These are phyloP conservation scores for Ancistrus triradiatus DNA, from an alignment of 2,113 vertebrate species.

Conservation along the genomic window DNA sequence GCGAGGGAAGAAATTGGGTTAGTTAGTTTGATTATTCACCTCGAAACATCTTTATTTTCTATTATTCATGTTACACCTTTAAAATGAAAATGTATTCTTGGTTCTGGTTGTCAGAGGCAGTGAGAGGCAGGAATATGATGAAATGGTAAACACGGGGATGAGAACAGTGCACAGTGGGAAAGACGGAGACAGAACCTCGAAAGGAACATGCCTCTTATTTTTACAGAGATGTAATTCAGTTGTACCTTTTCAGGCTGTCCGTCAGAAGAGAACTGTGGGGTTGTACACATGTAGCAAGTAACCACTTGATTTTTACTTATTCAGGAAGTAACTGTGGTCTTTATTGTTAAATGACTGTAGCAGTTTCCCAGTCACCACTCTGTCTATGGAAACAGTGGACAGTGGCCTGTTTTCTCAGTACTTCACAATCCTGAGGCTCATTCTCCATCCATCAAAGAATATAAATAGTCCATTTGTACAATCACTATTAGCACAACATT, in stretches of 20 bases:
- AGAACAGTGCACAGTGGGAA: slow-evolving; percentile 4
- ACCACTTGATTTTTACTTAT: no score
- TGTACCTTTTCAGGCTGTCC: background rate
- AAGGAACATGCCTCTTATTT: background rate
- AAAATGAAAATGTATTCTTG: slow-evolving; percentile 41
- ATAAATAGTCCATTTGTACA: no score
- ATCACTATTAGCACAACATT: no score
- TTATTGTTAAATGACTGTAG: no score
- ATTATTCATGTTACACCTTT: slow-evolving; percentile 51
- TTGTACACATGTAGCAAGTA: background rate
- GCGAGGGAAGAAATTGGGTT: slow-evolving; percentile 22
- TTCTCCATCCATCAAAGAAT: no score
- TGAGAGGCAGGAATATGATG: slow-evolving; percentile 24
- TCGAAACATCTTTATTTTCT: slow-evolving; percentile 18
- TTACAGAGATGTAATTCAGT: background rate
- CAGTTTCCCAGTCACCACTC: no score
- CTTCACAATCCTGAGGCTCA: no score
- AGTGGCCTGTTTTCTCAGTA: no score
- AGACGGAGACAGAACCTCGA: slow-evolving; percentile 6
- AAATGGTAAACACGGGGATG: slow-evolving; percentile 9
- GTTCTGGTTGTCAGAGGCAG: slow-evolving; percentile 34
- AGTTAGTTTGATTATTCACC: slow-evolving; percentile 35
- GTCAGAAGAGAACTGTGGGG: background rate
- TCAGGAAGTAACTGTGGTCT: no score
- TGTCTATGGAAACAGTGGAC: no score